These are phyloP conservation scores for Actenoides lindsayi DNA, from an alignment of 2,113 vertebrate genomes.

Conservation along the genomic window DNA sequence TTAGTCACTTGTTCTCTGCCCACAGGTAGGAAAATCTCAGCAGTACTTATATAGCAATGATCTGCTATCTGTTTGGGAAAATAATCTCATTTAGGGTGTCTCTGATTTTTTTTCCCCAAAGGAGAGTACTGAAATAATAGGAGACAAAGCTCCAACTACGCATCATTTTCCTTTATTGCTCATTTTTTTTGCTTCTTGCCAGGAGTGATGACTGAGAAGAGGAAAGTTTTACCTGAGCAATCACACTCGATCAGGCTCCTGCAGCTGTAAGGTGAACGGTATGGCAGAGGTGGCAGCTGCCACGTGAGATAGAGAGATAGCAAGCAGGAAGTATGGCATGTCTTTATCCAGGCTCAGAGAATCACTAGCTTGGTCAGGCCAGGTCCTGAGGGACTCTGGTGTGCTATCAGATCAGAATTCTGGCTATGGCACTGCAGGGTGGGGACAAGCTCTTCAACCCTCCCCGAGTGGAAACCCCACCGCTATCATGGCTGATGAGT, in stretches of 20 bases:
- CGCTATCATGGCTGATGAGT: fast-evolving
- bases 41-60: not conserved
- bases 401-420: not conserved
- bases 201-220: not conserved
- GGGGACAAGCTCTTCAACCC: not conserved
- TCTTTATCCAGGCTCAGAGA: not conserved
- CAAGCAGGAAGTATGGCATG: not conserved
- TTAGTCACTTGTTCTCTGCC: not conserved
- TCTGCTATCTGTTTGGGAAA: not conserved
- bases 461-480: not conserved
- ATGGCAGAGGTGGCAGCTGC: not conserved
- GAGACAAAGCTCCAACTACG: not conserved
- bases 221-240: not conserved
- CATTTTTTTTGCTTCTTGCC: not conserved
- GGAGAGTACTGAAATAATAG: not conserved
- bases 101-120: not conserved
- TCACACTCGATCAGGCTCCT: not conserved
- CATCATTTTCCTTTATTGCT: not conserved
- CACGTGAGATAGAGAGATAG: not conserved
- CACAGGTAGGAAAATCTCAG: not conserved
- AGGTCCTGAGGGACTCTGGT: not conserved
- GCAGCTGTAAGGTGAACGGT: not conserved
- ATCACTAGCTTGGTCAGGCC: not conserved
- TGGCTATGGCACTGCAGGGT: too few species aligned
- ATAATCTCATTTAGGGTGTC: not conserved